Conservation (phyloP, 2,797 vertebrate genomes). For the Neomorphus geoffroyi region DNA sequence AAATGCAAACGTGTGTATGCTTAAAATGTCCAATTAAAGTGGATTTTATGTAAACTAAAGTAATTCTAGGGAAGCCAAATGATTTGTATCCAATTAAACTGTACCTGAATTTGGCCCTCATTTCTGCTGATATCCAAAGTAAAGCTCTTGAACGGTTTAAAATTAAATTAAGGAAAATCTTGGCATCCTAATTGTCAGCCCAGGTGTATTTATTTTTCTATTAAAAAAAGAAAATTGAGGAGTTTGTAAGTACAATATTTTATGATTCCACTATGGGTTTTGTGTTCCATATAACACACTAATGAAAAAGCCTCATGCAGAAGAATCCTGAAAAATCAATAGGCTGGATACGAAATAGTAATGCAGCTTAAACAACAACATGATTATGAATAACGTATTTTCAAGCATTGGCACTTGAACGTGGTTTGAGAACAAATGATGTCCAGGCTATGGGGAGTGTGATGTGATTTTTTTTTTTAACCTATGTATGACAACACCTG, state of each 20-base stretch:
- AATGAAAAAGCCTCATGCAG: conserved; percentile 45
- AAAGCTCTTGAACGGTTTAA: conserved; percentile 32
- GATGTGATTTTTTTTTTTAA: not conserved
- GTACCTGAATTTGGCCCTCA: conserved; percentile 10
- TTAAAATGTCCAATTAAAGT: not conserved
- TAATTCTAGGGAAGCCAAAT: conserved; percentile 3
- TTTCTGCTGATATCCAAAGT: conserved; percentile 6
- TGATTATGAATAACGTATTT: conserved; percentile 45
- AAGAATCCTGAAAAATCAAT: conserved; percentile 56
- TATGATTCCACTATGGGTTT: not conserved
- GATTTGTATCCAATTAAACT: conserved; percentile 3
- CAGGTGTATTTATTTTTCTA: conserved; percentile 56
- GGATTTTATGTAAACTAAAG: not conserved
- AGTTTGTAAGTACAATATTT: conserved; percentile 10
- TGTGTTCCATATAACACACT: conserved; percentile 9
- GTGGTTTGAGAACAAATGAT: conserved; percentile 12
- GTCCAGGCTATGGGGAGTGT: not conserved
- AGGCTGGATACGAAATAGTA: conserved; percentile 15
- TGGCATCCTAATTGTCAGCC: conserved; percentile 19
- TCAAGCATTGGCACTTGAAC: not conserved
- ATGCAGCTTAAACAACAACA: conserved; percentile 45
- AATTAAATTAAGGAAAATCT: conserved; percentile 39
- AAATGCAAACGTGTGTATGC: not conserved
- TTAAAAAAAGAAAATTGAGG: conserved; percentile 14
- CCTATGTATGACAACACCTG: not conserved